Percentiles rank a stretch among this genome's conserved stretches.
Conservation (phyloP, 2,888 invertebrate genomes). For the Coremacera marginata region DNA sequence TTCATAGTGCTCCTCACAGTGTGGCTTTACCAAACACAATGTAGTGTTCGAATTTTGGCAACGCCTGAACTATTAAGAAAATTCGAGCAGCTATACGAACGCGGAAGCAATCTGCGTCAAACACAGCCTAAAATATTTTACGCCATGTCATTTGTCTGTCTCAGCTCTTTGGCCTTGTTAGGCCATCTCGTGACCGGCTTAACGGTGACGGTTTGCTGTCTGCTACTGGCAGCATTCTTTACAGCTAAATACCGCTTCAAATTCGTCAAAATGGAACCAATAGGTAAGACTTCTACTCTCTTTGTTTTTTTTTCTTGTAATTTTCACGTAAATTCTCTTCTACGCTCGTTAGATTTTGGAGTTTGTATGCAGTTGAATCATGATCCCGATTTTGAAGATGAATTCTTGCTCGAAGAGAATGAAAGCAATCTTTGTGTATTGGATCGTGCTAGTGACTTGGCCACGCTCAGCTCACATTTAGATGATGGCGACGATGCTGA, state of each 20-base stretch:
- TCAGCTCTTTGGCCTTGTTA: slow-evolving; percentile 59
- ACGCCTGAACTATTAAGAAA: slow-evolving; percentile 60
- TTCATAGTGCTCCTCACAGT: slow-evolving; percentile 59
- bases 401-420: slow-evolving; percentile 67
- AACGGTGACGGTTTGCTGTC: slow-evolving; percentile 58
- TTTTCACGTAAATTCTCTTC: slow-evolving; percentile 13
- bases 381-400: slow-evolving; percentile 61
- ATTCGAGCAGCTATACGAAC: slow-evolving; percentile 49
- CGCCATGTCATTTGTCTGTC: slow-evolving; percentile 51
- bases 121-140: slow-evolving; percentile 62
- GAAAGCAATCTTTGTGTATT: slow-evolving; percentile 63
- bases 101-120: slow-evolving; percentile 55
- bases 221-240: slow-evolving; percentile 60
- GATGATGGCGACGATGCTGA: slow-evolving; percentile 52
- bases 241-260: slow-evolving; percentile 65
- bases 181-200: slow-evolving; percentile 65
- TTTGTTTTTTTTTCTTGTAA: slow-evolving; percentile 5
- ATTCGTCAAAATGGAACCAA: slow-evolving; percentile 60
- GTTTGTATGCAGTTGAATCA: slow-evolving; percentile 58
- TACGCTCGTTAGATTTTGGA: slow-evolving; percentile 51
- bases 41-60: slow-evolving; percentile 59
- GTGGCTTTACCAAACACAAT: slow-evolving; percentile 63
- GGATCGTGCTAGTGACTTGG: slow-evolving; percentile 65
- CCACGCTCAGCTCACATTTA: slow-evolving; percentile 56
- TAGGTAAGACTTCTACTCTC: slow-evolving; percentile 53